These are phyloP conservation scores for Brotula barbata DNA, from an alignment of 2,797 vertebrate genomes.

Conservation along the genomic window DNA sequence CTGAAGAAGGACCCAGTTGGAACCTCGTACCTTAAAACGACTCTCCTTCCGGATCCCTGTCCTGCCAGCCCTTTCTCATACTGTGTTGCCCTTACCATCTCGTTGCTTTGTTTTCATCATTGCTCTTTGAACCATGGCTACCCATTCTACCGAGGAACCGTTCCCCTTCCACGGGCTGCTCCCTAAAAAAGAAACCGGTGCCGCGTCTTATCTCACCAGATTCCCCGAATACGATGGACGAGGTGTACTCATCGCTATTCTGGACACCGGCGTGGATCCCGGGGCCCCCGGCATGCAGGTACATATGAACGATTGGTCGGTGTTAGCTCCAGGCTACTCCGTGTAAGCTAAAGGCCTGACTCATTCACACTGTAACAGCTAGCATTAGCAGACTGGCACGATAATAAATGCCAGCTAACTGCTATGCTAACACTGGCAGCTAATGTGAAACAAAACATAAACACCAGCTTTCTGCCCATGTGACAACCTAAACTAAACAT, in stretches of 20 bases:
- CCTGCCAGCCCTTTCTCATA: conserved; percentile 40
- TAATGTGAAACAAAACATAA: not conserved
- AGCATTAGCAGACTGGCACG: not conserved
- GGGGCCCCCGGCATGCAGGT: conserved; percentile 99
- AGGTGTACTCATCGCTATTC: conserved; percentile 89
- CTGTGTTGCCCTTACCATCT: conserved; percentile 57
- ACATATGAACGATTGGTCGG: conserved; percentile 53
- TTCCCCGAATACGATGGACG: conserved; percentile 94
- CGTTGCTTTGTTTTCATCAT: conserved; percentile 77
- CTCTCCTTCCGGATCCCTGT: conserved; percentile 47
- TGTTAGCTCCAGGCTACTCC: conserved; percentile 35
- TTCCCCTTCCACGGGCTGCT: conserved; percentile 95
- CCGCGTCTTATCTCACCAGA: conserved; percentile 87
- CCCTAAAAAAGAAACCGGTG: conserved; percentile 97
- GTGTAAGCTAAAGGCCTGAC: conserved; percentile 58
- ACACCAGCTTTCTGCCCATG: too few species aligned
- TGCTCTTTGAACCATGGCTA: conserved; percentile 84
- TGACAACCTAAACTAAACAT: conserved; percentile 32
- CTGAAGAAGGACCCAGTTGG: not conserved
- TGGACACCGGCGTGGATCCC: conserved; percentile 97
- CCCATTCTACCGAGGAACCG: conserved; percentile 86
- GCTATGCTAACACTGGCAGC: not conserved
- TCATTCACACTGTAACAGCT: conserved; percentile 32
- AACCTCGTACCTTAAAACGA: conserved; percentile 67
- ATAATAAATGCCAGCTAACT: conserved; percentile 6